Base-by-base conservation (phyloP, 2,113 vertebrate species). In the Podarcis muralis region DNA sequence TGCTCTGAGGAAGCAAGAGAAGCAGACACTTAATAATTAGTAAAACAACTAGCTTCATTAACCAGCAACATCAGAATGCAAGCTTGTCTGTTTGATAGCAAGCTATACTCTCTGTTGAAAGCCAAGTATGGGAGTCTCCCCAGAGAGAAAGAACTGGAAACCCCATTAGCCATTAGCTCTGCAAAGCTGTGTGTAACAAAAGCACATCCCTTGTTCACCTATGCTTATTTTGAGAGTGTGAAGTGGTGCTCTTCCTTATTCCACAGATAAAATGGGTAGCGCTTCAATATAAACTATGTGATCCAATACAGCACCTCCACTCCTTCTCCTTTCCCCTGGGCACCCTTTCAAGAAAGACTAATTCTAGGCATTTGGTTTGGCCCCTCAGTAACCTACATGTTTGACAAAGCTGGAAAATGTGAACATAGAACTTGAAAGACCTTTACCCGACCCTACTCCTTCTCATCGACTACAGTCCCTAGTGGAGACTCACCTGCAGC, bases 1-100 rank as follows among this genome's bases (percentile, higher is more conserved):
- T 92, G 95, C 85, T 99, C 99, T 97, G 91, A 84, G 91, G 94
- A 95, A 89, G 91, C 95, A 4, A 89, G 92, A 96, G 7, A 96
- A 27, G 69, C 91, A 76, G 5, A 69, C 23, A 53, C 23, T 75
- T n/a, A 84, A 35, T n/a, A 86, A 23, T 74, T 90, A 85, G 79
- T 71, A 71, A 88, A 90, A 71, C 75, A 87, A 9, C 59, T 40
- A 22, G 48, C 43, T 27, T 80, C 43, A 32, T 13, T 18, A 43
- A 75, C 35, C 6, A 75, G 27, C 6, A 75, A 30, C 71, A 88
- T 13, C 48, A 72, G n/a, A 27, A 79, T 72, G 25, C 32, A 72
- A 37, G 16, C 6, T 8, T 2, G 23, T 83, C 37, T 80, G 15
- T 7, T n/a, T 81, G 43, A 81, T 7, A 87, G 79, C 12, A 76